Conservation (phyloP, 1,140 invertebrate genomes). For the Trichogramma pretiosum region DNA sequence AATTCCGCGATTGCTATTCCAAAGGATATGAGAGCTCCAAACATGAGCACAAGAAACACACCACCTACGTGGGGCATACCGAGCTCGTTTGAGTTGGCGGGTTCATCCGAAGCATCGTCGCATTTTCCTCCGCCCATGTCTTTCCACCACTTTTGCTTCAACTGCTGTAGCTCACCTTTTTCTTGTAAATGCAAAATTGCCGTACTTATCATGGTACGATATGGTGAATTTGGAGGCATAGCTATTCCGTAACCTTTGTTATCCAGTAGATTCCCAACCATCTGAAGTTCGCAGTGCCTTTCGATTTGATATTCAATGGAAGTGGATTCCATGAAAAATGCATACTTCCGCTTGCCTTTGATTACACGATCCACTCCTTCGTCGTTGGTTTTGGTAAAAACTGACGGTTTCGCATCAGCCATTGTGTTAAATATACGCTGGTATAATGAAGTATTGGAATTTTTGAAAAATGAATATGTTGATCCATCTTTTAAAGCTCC, state of each 20-base stretch:
- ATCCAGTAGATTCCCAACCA: slow-evolving; percentile 69
- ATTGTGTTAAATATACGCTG: slow-evolving; percentile 75
- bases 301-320: slow-evolving; percentile 58
- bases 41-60: slow-evolving; percentile 77
- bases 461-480: slow-evolving; percentile 44
- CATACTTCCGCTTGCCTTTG: slow-evolving; percentile 55
- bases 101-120: slow-evolving; percentile 9
- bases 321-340: slow-evolving; percentile 66
- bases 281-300: slow-evolving; percentile 64
- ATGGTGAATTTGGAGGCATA: slow-evolving; percentile 62
- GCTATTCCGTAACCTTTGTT: slow-evolving; percentile 77
- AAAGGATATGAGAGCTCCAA: slow-evolving; percentile 56
- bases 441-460: slow-evolving; percentile 64
- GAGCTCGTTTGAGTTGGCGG: slow-evolving; percentile 43
- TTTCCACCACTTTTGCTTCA: slow-evolving; percentile 88
- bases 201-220: slow-evolving; percentile 61
- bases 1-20: slow-evolving; percentile 68
- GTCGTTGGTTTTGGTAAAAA: slow-evolving; percentile 69
- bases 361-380: slow-evolving; percentile 78
- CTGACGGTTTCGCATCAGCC: slow-evolving; percentile 68
- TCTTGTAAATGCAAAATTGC: slow-evolving; percentile 76
- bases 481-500: slow-evolving; percentile 68
- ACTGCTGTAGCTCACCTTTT: slow-evolving; percentile 59
- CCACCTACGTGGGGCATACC: slow-evolving; percentile 79
- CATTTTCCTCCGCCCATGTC: slow-evolving; percentile 40